These are phyloP conservation scores for Scrobipalpa atriplicella DNA, from an alignment of 2,888 invertebrate genomes.

Conservation along the genomic window DNA sequence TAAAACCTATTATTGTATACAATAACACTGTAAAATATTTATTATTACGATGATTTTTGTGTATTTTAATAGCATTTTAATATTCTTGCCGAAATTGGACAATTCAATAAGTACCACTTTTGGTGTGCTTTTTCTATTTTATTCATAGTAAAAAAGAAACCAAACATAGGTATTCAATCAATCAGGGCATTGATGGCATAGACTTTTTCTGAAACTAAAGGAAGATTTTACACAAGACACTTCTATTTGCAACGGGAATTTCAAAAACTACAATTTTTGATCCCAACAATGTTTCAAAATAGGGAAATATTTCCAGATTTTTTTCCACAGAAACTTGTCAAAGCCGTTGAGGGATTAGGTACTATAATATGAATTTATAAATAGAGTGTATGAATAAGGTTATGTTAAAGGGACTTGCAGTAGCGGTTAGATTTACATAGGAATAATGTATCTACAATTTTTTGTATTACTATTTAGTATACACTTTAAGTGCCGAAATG, in stretches of 20 bases:
- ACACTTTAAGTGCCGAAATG: conserved; percentile 33
- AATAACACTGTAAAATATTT: conserved; percentile 28
- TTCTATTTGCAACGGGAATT: too few species aligned
- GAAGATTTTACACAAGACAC: too few species aligned
- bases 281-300: too few species aligned
- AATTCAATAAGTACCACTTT: too few species aligned
- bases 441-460: neutral
- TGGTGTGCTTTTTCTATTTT: neutral
- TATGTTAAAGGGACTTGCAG: neutral
- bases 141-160: neutral
- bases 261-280: too few species aligned
- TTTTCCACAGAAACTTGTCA: neutral
- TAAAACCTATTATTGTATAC: conserved; percentile 39
- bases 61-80: neutral
- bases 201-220: too few species aligned
- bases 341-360: neutral
- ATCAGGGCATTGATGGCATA: too few species aligned
- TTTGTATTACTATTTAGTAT: neutral
- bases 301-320: too few species aligned
- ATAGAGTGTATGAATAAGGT: neutral
- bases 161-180: too few species aligned
- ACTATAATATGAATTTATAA: neutral
- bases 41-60: neutral
- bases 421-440: conserved; percentile 8
- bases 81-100: neutral